Percentiles rank a stretch among this genome's conserved stretches.
Evolutionary conservation across 2,888 invertebrate genomes (phyloP).

Genomic region (Cryptosula pallasiana): DNA sequence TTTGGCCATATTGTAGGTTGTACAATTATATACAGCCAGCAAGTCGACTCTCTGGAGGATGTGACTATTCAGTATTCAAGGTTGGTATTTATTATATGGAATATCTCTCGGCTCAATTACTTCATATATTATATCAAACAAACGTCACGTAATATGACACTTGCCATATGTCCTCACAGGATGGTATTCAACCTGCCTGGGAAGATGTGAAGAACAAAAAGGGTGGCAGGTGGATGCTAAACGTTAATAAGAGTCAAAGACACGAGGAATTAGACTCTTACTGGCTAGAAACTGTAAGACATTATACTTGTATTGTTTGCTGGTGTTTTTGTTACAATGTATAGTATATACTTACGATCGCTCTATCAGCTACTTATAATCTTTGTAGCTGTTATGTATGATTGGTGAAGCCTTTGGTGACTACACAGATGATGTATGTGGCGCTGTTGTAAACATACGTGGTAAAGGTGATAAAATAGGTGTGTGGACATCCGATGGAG

Average conservation of each 20-base stretch:
- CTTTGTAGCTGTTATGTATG: slow-evolving; percentile 52
- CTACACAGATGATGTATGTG: slow-evolving; percentile 83
- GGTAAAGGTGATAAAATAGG: slow-evolving; percentile 69
- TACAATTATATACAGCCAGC: slow-evolving; percentile 86
- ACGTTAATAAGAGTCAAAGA: slow-evolving; percentile 71
- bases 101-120: too few relatives aligned
- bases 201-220: slow-evolving; percentile 84
- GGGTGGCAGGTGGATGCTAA: slow-evolving; percentile 89
- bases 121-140: too few relatives aligned
- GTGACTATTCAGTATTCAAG: slow-evolving; percentile 68
- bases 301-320: too few relatives aligned
- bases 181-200: slow-evolving; percentile 90
- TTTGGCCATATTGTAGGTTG: slow-evolving; percentile 60
- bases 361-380: too few relatives aligned
- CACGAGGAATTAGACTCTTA: slow-evolving; percentile 71
- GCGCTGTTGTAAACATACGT: slow-evolving; percentile 87
- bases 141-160: too few relatives aligned
- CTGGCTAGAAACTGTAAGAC: slow-evolving; percentile 67
- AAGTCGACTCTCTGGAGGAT: slow-evolving; percentile 74
- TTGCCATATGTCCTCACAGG: too few relatives aligned
- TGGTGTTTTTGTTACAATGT: too few relatives aligned
- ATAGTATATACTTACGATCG: too few relatives aligned
- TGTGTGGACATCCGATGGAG: slow-evolving; percentile 62
- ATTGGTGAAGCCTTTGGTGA: slow-evolving; percentile 90
- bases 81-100: too few relatives aligned